phyloP scores from a whole-genome alignment of 2,888 invertebrate genomes.

The Rhagonycha fulva region DNA sequence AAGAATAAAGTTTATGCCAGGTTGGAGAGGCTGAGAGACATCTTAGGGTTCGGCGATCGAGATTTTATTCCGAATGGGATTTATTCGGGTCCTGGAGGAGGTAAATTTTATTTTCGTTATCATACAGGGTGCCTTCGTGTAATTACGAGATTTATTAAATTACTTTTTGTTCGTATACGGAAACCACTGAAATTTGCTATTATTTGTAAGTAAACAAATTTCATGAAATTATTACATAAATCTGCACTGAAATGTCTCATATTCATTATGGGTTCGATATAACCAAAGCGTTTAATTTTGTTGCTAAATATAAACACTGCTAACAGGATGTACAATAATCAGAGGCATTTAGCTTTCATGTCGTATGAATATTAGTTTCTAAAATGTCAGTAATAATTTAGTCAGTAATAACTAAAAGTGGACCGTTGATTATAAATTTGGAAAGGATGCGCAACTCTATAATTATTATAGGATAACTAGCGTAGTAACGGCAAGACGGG shows the following conservation, averaged over 20 bases:
- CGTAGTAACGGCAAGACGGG: no score
- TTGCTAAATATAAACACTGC: not conserved
- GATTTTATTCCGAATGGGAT: conserved; percentile 56
- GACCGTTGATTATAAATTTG: not conserved
- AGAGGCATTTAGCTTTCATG: not conserved
- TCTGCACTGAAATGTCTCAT: not conserved
- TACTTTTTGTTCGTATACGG: not conserved
- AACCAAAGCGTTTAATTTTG: not conserved
- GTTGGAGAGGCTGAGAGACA: conserved; percentile 48
- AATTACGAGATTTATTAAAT: not conserved
- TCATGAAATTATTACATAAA: not conserved
- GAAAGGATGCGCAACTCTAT: not conserved
- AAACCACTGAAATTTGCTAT: not conserved
- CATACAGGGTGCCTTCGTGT: not conserved
- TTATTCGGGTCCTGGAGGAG: conserved; percentile 56
- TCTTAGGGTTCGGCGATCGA: conserved; percentile 46
- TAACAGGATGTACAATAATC: not conserved
- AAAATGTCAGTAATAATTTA: not conserved
- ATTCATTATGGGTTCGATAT: not conserved
- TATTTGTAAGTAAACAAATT: not conserved
- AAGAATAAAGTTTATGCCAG: conserved; percentile 51
- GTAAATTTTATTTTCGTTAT: conserved; percentile 41
- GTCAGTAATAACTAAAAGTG: not conserved
- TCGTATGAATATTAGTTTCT: not conserved
- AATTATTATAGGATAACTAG: no score